Evolutionary conservation across 2,113 vertebrate species (phyloP).

Genomic region (Tetrao urogallus): DNA sequence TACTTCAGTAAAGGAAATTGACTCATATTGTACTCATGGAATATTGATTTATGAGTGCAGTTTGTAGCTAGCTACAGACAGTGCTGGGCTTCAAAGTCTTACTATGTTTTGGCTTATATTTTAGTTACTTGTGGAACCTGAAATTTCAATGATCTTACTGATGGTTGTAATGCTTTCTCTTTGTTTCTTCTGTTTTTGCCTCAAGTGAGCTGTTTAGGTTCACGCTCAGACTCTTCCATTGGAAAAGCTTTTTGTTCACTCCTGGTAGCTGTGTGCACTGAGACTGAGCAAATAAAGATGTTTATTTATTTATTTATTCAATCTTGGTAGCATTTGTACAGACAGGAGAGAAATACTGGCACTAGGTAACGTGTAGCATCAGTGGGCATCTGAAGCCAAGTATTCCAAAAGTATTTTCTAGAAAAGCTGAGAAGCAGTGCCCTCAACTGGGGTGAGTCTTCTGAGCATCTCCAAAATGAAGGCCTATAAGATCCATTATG

Average conservation of each 20-base stretch:
- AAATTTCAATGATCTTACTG: background rate
- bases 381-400: background rate
- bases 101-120: background rate
- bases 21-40: background rate
- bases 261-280: background rate
- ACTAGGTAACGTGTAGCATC: rapidly evolving
- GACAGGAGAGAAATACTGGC: background rate
- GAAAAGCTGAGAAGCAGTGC: background rate
- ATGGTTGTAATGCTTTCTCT: background rate
- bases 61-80: background rate
- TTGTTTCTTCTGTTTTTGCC: background rate
- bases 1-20: background rate
- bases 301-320: background rate
- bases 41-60: background rate
- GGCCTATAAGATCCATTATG: background rate
- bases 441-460: background rate
- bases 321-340: background rate
- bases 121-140: background rate
- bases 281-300: background rate
- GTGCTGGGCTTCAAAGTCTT: background rate
- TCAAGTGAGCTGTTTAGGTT: background rate
- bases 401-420: background rate
- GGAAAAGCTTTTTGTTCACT: background rate
- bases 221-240: background rate
- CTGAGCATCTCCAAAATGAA: background rate